phyloP scores from a whole-genome alignment of 2,797 vertebrate species.

The Threskiornis aethiopicus region DNA sequence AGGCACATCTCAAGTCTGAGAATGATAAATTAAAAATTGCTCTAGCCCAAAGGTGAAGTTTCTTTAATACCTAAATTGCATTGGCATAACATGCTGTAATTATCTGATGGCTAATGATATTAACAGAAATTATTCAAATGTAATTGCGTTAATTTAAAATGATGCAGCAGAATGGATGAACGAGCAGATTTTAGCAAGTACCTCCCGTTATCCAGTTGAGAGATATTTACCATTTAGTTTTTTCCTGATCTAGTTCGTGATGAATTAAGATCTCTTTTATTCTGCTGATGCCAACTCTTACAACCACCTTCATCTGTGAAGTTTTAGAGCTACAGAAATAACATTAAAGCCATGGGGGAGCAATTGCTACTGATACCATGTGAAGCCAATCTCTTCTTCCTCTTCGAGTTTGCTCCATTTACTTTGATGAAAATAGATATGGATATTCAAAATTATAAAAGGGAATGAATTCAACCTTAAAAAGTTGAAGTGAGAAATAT shows the following conservation, averaged over 20 bases:
- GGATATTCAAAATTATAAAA: conserved; percentile 44
- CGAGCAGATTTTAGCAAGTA: neutral
- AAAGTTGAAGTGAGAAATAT: neutral
- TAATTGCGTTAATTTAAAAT: conserved; percentile 8
- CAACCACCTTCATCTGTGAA: neutral
- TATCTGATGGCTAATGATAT: neutral
- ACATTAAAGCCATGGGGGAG: neutral
- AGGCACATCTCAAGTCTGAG: conserved; percentile 85
- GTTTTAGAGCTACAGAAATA: conserved; percentile 5
- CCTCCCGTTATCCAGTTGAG: neutral
- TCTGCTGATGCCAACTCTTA: neutral
- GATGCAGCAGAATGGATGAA: neutral
- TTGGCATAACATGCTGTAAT: neutral
- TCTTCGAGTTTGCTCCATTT: neutral
- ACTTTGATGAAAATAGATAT: conserved; percentile 44
- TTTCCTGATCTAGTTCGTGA: neutral
- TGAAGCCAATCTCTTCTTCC: conserved; percentile 7
- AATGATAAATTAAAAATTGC: conserved; percentile 90
- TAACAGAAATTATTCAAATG: conserved; percentile 6
- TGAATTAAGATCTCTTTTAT: neutral
- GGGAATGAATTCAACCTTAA: neutral
- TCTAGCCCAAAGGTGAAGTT: conserved; percentile 86
- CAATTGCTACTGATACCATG: conserved; percentile 31
- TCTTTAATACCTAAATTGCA: neutral
- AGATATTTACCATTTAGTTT: neutral